Evolutionary conservation across 2,113 vertebrate genomes (phyloP).

Genomic region (Rhynchomys soricoides): DNA sequence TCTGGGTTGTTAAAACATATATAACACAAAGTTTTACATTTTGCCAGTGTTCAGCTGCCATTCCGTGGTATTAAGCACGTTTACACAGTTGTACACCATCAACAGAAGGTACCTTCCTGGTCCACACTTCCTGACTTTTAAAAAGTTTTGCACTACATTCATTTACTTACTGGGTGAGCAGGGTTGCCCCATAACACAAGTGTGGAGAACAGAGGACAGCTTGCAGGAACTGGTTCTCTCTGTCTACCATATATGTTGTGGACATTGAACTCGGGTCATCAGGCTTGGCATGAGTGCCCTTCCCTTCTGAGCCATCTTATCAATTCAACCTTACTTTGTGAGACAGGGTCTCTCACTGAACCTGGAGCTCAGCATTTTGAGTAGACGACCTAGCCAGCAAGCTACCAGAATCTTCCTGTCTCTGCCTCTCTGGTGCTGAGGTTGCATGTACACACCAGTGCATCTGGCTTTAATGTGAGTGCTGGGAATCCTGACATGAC

Average conservation of each 20-base stretch:
- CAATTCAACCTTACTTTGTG: neutral
- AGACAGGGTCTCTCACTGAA: neutral
- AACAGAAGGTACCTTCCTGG: neutral
- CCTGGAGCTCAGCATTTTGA: neutral
- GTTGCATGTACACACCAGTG: no score
- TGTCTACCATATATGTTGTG: neutral
- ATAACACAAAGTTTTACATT: neutral
- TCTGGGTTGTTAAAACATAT: neutral
- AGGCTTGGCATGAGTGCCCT: neutral
- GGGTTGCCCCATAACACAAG: neutral
- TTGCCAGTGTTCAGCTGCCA: neutral
- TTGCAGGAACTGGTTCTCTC: neutral
- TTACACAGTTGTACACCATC: neutral
- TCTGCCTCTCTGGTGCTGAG: neutral
- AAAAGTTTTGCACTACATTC: neutral
- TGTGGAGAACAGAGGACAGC: neutral
- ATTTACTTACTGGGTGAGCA: neutral
- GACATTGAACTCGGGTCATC: neutral
- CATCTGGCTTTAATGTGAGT: neutral
- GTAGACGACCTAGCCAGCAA: neutral
- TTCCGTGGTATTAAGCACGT: neutral
- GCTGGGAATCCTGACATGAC: neutral
- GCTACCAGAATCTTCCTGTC: neutral
- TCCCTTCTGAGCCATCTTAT: neutral
- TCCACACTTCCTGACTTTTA: neutral